Evolutionary conservation across 1,140 invertebrate genomes (phyloP).

Genomic region (Euglossa dilemma): DNA sequence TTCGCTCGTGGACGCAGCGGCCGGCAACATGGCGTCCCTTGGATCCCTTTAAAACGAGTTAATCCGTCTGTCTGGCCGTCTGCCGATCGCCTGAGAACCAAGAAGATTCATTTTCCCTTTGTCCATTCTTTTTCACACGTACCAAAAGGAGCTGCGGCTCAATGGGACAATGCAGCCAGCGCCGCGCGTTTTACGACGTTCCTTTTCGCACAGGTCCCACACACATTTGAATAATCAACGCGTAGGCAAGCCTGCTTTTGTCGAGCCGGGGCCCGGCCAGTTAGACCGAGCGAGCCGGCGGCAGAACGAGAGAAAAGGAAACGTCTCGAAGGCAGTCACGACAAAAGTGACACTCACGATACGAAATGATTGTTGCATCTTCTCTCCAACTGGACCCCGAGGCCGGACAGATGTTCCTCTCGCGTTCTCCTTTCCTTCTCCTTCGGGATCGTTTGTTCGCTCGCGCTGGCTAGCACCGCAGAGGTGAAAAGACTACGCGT

Average conservation of each 20-base stretch:
- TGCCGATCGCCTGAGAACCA: constrained; percentile 75
- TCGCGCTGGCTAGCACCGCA: neutral
- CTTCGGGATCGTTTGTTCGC: constrained; percentile 11
- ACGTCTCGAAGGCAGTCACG: constrained; percentile 20
- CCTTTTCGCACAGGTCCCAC: constrained; percentile 56
- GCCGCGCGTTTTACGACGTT: constrained; percentile 43
- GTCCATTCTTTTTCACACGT: constrained; percentile 77
- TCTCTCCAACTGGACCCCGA: constrained; percentile 8
- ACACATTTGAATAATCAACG: constrained; percentile 58
- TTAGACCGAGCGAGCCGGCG: neutral
- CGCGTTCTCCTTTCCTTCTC: constrained; percentile 29
- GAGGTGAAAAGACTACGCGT: constrained; percentile 28
- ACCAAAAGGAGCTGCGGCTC: constrained; percentile 62
- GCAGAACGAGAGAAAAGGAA: neutral
- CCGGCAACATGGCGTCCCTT: constrained; percentile 61
- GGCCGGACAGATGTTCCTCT: constrained; percentile 57
- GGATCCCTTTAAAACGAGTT: constrained; percentile 75
- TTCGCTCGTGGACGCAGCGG: neutral
- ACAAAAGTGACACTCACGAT: constrained; percentile 55
- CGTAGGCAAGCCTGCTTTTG: constrained; percentile 34
- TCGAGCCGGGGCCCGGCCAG: neutral
- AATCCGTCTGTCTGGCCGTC: constrained; percentile 72
- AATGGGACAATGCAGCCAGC: constrained; percentile 65
- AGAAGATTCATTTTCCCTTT: constrained; percentile 77
- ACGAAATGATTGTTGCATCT: constrained; percentile 51